Conservation (phyloP, 2,888 invertebrate genomes). For the Peribatodes rhomboidaria region DNA sequence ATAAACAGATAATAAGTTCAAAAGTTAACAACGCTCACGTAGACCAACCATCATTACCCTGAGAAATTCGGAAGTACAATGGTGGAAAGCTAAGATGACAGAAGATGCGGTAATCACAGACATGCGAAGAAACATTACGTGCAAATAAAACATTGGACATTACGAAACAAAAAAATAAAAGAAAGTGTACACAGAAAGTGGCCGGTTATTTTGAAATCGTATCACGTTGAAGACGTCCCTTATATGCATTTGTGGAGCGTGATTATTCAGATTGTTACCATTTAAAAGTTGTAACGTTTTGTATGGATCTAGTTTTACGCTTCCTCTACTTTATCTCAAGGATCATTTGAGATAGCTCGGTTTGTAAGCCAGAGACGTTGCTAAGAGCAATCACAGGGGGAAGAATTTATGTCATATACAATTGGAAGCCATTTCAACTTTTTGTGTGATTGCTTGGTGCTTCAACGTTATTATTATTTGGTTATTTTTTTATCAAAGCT, state of each 20-base stretch:
- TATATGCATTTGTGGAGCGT: conserved; percentile 37
- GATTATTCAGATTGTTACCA: conserved; percentile 35
- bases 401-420: neutral
- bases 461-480: no score
- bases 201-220: conserved; percentile 62
- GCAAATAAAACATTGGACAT: conserved; percentile 58
- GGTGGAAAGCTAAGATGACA: conserved; percentile 66
- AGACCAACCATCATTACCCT: conserved; percentile 49
- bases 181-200: conserved; percentile 78
- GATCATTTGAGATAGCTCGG: conserved; percentile 35
- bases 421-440: neutral
- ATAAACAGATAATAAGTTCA: conserved; percentile 55
- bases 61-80: conserved; percentile 47
- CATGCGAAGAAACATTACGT: conserved; percentile 77
- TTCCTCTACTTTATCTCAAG: conserved; percentile 57
- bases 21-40: conserved; percentile 68
- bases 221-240: conserved; percentile 57
- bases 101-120: conserved; percentile 72
- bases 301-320: conserved; percentile 54
- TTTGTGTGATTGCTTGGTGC: no score
- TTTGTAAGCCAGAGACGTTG: conserved; percentile 31
- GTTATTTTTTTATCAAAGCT: no score
- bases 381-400: conserved; percentile 6
- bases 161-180: conserved; percentile 68
- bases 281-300: conserved; percentile 38